phyloP scores from a whole-genome alignment of 2,113 vertebrate species.

The Semnornis frantzii region DNA sequence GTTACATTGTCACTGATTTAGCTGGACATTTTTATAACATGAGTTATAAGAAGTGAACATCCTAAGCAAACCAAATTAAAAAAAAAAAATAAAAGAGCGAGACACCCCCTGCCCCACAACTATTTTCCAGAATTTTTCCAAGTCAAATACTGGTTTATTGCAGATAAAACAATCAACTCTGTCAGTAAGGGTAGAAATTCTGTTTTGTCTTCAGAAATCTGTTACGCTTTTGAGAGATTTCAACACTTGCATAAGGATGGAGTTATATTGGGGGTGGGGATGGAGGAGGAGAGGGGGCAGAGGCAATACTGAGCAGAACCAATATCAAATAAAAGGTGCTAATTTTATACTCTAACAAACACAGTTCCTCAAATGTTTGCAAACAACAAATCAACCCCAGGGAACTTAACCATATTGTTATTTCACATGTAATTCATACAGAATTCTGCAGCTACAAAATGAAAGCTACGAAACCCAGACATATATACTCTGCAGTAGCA shows the following conservation, averaged over 20 bases:
- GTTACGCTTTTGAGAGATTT: background rate
- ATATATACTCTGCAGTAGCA: conserved; percentile 47
- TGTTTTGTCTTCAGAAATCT: background rate
- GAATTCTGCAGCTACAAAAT: conserved; percentile 35
- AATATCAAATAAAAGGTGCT: conserved; percentile 62
- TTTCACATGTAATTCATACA: conserved; percentile 10
- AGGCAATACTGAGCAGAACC: conserved; percentile 43
- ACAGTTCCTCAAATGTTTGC: conserved; percentile 47
- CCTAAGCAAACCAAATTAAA: background rate
- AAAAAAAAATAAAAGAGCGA: background rate
- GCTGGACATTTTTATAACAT: background rate
- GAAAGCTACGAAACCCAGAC: conserved; percentile 8
- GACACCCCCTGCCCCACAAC: background rate
- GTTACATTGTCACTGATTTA: background rate
- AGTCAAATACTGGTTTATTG: background rate
- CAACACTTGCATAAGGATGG: conserved; percentile 24
- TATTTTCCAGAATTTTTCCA: background rate
- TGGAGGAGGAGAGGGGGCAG: conserved; percentile 37
- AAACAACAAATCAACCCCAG: conserved; percentile 29
- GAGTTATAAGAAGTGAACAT: background rate
- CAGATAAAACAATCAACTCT: background rate
- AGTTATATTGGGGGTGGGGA: conserved; percentile 25
- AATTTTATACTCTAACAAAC: conserved; percentile 57
- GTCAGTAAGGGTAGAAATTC: background rate
- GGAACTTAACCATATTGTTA: background rate